A percentile compares a stretch with the other conserved stretches of the same genome.
Conservation (phyloP, 1,140 invertebrate species). For the Drosophila teissieri region DNA sequence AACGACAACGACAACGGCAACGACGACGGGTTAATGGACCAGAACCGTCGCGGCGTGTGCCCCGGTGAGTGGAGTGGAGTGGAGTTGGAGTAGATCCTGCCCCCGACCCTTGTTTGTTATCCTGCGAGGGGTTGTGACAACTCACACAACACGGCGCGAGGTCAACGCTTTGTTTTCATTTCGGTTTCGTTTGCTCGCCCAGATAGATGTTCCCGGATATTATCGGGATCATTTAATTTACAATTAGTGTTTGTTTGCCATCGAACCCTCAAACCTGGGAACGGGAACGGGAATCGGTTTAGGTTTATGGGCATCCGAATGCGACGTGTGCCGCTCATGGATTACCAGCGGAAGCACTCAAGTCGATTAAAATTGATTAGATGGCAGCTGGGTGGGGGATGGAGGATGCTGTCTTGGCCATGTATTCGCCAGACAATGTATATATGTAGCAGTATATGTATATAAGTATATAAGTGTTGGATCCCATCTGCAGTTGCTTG, state of each 20-base stretch:
- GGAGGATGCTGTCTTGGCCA: conserved; percentile 6
- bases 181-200: conserved; percentile 63
- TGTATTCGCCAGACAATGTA: conserved; percentile 12
- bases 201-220: conserved; percentile 80
- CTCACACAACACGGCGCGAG: conserved; percentile 41
- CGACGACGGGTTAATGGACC: conserved; percentile 83
- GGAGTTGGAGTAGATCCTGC: not conserved
- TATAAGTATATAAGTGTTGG: not conserved
- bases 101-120: conserved; percentile 3
- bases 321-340: conserved; percentile 27
- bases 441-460: not conserved
- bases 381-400: conserved; percentile 2
- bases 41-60: conserved; percentile 81
- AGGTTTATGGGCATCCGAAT: not conserved
- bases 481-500: conserved; percentile 62
- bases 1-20: conserved; percentile 59
- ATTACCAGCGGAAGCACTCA: conserved; percentile 56
- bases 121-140: conserved; percentile 20
- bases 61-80: conserved; percentile 56
- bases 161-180: conserved; percentile 76
- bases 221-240: conserved; percentile 83
- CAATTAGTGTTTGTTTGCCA: conserved; percentile 70
- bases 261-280: conserved; percentile 6
- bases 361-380: conserved; percentile 60
- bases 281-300: conserved; percentile 9